Base-by-base conservation (phyloP, 2,797 vertebrate genomes). In the Enteromius mattozi region DNA sequence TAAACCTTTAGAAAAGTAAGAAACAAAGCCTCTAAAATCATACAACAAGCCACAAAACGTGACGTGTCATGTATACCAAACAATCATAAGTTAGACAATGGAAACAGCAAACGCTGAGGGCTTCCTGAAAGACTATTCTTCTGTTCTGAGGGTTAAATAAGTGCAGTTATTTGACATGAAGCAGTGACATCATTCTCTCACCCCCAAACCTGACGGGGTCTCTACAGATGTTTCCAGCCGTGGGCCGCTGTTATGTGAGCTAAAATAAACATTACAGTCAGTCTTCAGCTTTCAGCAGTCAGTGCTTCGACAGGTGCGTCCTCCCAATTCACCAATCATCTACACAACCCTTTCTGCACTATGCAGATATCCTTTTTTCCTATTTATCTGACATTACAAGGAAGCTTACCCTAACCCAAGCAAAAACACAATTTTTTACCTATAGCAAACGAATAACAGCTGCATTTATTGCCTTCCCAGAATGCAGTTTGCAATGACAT, bases 181-280 rank as follows among this genome's bases (percentile, higher is more conserved):
- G 88, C 91, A 91, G 90, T 93, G 91, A 93, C 92, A 91, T 94
- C 92, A 92, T 88, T 87, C 78, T 14, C 2, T 87, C 89, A 89
- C 90, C 91, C 90, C 87, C 90, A 90, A 83, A 85, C 84, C 83
- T 86, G 89, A 84, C 80, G 86, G 80, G 40, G 86, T 88, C 87
- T 88, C 87, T 91, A 89, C 92, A 93, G 91, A 94, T 94, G 92
- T 90, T 89, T 86, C 77, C 21, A 76, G 87, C 63, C 27, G 21
- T 78, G 35, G 54, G 33, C 47, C 13, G 78, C 84, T 82, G 87
- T 87, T 89, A 88, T 77, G 69, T 80, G 87, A 88, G 83, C 85
- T 86, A 82, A 89, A 85, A 81, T 84, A 89, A 89, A 89, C 87
- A 87, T 85, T 82, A 75, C 24, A 56, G 85, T 75, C 42, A 49